Percentiles rank a stretch among this genome's conserved stretches.
These are phyloP conservation scores for Hirundichthys speculiger DNA, from an alignment of 2,113 vertebrate genomes.

Conservation along the genomic window DNA sequence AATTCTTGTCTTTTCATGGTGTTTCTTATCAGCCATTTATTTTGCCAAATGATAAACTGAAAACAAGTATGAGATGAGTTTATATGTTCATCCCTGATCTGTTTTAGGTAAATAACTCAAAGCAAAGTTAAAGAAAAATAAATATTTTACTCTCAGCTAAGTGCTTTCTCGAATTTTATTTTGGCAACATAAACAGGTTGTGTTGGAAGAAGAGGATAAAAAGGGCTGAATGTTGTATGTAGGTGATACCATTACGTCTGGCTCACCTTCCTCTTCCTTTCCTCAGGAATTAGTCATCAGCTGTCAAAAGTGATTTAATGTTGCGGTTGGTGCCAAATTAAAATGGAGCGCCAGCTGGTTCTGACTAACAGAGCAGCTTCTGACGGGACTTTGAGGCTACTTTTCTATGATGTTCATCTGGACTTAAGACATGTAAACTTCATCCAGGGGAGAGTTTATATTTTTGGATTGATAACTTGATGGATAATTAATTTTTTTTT, in stretches of 20 bases:
- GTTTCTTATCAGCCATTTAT: constrained; percentile 7
- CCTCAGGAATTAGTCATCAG: constrained; percentile 54
- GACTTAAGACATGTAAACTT: constrained; percentile 24
- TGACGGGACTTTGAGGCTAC: constrained; percentile 24
- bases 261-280: constrained; percentile 38
- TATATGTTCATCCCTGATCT: constrained; percentile 18
- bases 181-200: constrained; percentile 58
- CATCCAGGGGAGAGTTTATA: constrained; percentile 14
- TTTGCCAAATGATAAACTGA: constrained; percentile 32
- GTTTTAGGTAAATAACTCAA: constrained; percentile 30
- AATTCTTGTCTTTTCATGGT: constrained; percentile 1
- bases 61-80: not conserved
- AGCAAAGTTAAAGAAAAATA: constrained; percentile 42
- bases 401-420: constrained; percentile 24
- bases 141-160: constrained; percentile 37
- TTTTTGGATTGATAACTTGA: constrained; percentile 10
- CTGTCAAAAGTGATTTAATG: constrained; percentile 55
- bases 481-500: not conserved
- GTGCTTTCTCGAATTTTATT: constrained; percentile 52
- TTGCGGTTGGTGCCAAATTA: constrained; percentile 58
- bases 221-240: constrained; percentile 20
- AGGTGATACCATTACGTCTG: constrained; percentile 60
- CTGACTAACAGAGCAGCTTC: constrained; percentile 41
- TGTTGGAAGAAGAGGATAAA: constrained; percentile 52
- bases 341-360: constrained; percentile 56